Conservation (phyloP, 2,888 invertebrate species). For the Ophioninae sp. region DNA sequence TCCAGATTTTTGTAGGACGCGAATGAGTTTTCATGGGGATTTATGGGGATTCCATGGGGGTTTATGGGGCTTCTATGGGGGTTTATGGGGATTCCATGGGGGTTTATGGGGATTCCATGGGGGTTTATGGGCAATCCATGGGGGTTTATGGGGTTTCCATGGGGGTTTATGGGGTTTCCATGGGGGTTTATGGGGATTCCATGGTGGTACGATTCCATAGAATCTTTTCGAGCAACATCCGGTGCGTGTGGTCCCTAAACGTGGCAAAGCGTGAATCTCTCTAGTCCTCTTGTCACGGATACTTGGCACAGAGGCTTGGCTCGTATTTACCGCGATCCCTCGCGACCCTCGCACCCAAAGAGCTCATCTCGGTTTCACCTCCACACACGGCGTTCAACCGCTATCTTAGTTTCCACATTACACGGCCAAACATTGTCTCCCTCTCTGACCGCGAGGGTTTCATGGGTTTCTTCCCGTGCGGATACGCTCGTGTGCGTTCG, state of each 20-base stretch:
- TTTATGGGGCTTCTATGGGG: no score
- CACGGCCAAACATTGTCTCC: conserved; percentile 35
- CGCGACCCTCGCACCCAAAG: conserved; percentile 52
- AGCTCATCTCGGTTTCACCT: conserved; percentile 43
- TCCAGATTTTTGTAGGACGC: no score
- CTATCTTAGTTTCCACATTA: conserved; percentile 16
- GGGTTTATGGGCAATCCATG: no score
- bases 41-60: no score
- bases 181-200: no score
- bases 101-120: no score
- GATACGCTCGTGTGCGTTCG: conserved; percentile 54
- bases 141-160: no score
- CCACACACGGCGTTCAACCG: conserved; percentile 15
- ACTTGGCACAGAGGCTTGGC: conserved; percentile 51
- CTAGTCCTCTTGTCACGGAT: conserved; percentile 61
- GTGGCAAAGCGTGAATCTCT: conserved; percentile 60
- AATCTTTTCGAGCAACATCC: conserved; percentile 35
- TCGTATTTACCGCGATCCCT: conserved; percentile 60
- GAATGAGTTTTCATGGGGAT: no score
- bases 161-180: no score
- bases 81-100: no score
- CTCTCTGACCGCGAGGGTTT: not conserved
- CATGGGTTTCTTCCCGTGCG: not conserved
- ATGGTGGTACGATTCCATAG: not conserved
- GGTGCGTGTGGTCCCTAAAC: conserved; percentile 60